Base-by-base conservation (phyloP, 2,797 vertebrate genomes). In the Bradypus variegatus region DNA sequence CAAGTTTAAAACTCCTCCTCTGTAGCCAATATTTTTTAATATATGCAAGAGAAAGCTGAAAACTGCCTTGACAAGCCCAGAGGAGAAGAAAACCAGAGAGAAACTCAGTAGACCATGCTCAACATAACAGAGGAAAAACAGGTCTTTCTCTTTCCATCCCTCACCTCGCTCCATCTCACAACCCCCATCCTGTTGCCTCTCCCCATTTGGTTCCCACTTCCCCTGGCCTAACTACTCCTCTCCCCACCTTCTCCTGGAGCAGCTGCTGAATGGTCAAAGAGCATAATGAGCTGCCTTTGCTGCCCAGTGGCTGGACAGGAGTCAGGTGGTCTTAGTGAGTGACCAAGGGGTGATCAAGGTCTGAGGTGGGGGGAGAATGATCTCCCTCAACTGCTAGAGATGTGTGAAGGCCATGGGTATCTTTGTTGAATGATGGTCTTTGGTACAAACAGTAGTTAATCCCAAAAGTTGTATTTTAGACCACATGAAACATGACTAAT, bases 1-100 rank as follows among this genome's bases (percentile, higher is more conserved):
- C 53, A 38, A 80, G 65, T 77, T 86, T 93, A 53, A 27, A 65
- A 88, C 45, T 73, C 38, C 79, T 62, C 53, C 88, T 79, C 55
- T 36, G 36, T 78, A 80, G 92, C 92, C 82, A 90, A 18, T 84
- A 60, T n/a, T 73, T 76, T 88, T 69, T 65, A 85, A 72, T 62
- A 72, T 83, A 23, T 45, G 11, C 38, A 36, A 62, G 48, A 89
- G 48, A 83, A 85, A 94, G 78, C 69, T 67, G n/a, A 55, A 81
- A 77, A 53, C 31, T 67, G 78, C 48, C 79, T 87, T 62, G 38
- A 75, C 1, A 38, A 78, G 18, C n/a, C 38, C 89, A 82, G 78
- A 38, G 27, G 69, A 80, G 48, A 70, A 84, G 73, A 23, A 77
- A 91, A 60, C 8, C n/a, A 81, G 70, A 86, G 29, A 53, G 60